A percentile compares a stretch with the other conserved stretches of the same genome.
Conservation (phyloP, 1,140 invertebrate species). For the Halesus radiatus region DNA sequence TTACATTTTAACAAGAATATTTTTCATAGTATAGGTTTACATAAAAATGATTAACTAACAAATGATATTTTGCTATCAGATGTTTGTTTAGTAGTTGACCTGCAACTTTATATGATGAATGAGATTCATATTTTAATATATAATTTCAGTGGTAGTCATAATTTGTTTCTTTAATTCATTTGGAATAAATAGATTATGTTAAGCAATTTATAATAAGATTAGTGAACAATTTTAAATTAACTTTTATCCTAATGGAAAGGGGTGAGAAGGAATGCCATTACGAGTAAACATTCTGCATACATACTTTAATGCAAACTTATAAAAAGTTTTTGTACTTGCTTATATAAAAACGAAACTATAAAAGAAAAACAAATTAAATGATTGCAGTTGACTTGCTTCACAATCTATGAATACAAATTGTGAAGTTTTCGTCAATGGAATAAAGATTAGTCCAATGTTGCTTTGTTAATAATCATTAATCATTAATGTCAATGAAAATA, state of each 20-base stretch:
- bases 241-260: too few relatives aligned
- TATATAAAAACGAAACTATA: conserved; percentile 12
- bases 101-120: conserved; percentile 14
- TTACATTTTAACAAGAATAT: conserved; percentile 42
- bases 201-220: conserved; percentile 14
- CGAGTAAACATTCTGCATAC: conserved; percentile 47
- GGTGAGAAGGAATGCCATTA: not conserved
- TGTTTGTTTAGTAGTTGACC: conserved; percentile 9
- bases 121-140: conserved; percentile 33
- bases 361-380: conserved; percentile 10
- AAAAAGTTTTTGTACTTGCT: conserved; percentile 43
- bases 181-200: not conserved
- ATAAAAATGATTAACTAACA: conserved; percentile 22
- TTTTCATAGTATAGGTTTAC: conserved; percentile 3
- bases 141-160: conserved; percentile 11
- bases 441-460: too few relatives aligned
- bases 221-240: conserved; percentile 23
- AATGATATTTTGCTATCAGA: conserved; percentile 1
- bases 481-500: conserved; percentile 24
- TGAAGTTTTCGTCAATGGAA: too few relatives aligned
- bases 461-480: not conserved
- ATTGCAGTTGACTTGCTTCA: not conserved
- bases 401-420: not conserved
- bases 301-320: conserved; percentile 34
- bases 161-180: conserved; percentile 25